Evolutionary conservation across 2,797 vertebrate genomes (phyloP).

Genomic region (Myiotriccus ornatus): DNA sequence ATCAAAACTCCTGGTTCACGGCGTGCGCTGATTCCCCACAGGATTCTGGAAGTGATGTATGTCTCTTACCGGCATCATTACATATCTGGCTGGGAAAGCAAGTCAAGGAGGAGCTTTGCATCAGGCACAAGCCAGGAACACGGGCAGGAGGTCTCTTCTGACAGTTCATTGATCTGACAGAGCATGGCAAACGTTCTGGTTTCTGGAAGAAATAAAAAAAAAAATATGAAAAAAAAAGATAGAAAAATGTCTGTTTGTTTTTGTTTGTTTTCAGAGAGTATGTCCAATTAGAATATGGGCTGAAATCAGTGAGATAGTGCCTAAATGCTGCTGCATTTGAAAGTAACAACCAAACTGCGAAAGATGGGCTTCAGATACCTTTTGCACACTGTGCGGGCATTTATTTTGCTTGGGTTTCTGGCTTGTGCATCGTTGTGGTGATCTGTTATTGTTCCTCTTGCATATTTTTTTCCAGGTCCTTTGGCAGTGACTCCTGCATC

Average conservation of each 20-base stretch:
- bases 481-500: conserved; percentile 7
- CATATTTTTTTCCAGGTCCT: background rate
- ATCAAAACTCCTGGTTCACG: background rate
- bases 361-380: background rate
- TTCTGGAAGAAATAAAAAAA: background rate
- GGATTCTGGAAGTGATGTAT: background rate
- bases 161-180: background rate
- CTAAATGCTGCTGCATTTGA: background rate
- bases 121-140: background rate
- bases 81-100: background rate
- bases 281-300: background rate
- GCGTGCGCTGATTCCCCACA: background rate
- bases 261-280: background rate
- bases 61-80: background rate
- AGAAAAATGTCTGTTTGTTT: background rate
- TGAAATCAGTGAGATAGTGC: background rate
- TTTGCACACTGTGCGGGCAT: background rate
- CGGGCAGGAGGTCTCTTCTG: background rate
- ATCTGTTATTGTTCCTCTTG: background rate
- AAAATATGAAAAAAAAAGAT: background rate
- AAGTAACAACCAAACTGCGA: background rate
- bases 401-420: background rate
- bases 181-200: background rate
- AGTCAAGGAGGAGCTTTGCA: background rate
- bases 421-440: background rate